Base-by-base conservation (phyloP, 1,140 invertebrate genomes). In the Daktulosphaira vitifoliae region DNA sequence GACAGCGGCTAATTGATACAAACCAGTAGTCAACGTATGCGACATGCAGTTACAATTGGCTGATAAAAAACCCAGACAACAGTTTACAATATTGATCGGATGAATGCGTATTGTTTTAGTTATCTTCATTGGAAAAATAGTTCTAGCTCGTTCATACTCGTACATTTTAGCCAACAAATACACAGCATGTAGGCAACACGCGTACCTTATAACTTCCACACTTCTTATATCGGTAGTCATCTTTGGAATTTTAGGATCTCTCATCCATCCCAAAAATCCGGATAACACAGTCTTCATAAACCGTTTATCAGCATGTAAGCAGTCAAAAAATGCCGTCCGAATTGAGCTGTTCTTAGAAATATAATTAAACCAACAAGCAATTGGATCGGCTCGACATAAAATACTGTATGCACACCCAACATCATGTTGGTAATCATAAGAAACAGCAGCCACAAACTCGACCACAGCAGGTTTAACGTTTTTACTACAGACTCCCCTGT, bases 131-230 rank as follows among this genome's bases (percentile, higher is more conserved):
- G 54, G 54, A 2, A 59, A 59, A 37, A 59, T 42, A 9, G 39
- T 11, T 9, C 1, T 18, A 3, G n/a, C 25, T 1, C n/a, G 13
- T 13, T n/a, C 23, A 9, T 59, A 59, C 9, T 8, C 7, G 11
- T 46, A 62, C 56, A 62, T 48, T 25, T 62, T 62, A 39, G 56
- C 56, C 56, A 62, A n/a, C 42, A 62, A 13, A 11, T 62, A 6
- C 1, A 9, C 22, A 9, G 42, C 56, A 11, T 62, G 56, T 39
- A 62, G 1, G 4, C 22, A 15, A 1, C 56, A 26, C 25, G 56
- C 56, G 26, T 62, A 62, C 25, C 20, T 11, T 23, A 46, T 42
- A 16, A 20, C 42, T 8, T n/a, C 25, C 56, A 37, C 25, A 3
- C 8, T 20, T 1, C 8, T 16, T 5, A 7, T 15, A 2, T 13